A percentile compares a stretch with the other conserved stretches of the same genome.
These are phyloP conservation scores for Armadillidium nasatum DNA, from an alignment of 1,140 invertebrate species.

Conservation along the genomic window DNA sequence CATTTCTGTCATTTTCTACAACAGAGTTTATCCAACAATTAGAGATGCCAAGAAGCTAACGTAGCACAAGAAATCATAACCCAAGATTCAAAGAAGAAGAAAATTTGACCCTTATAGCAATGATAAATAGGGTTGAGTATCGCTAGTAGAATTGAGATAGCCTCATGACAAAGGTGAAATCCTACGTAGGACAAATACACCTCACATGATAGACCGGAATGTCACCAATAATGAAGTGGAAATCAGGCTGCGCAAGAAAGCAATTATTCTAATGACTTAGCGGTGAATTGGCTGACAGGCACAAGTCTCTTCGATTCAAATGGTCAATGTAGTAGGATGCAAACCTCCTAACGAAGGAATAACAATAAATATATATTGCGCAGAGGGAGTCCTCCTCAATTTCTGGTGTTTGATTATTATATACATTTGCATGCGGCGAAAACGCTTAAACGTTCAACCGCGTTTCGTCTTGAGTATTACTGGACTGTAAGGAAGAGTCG, in stretches of 20 bases:
- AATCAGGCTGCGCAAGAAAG: not conserved
- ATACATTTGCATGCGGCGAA: not conserved
- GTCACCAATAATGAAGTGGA: slow-evolving; percentile 7
- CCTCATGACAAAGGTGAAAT: not conserved
- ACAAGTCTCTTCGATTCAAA: not conserved
- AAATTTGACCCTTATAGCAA: not conserved
- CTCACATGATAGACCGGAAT: not conserved
- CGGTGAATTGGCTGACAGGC: not conserved
- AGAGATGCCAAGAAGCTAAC: not conserved
- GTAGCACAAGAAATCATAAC: not conserved
- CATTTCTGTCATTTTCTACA: slow-evolving; percentile 4
- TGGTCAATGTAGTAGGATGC: not conserved
- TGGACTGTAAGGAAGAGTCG: not conserved
- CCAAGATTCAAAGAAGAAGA: not conserved
- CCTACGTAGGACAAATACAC: not conserved
- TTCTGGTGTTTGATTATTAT: not conserved
- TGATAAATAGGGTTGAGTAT: not conserved
- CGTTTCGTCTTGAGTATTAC: not conserved
- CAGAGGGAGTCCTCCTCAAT: not conserved
- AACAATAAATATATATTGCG: not conserved
- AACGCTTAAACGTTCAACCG: not conserved
- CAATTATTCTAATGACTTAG: slow-evolving; percentile 9
- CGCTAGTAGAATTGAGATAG: not conserved
- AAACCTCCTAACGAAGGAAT: not conserved
- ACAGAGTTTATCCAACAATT: slow-evolving; percentile 1